phyloP scores from a whole-genome alignment of 2,888 invertebrate genomes.

The Tortrix viridana region DNA sequence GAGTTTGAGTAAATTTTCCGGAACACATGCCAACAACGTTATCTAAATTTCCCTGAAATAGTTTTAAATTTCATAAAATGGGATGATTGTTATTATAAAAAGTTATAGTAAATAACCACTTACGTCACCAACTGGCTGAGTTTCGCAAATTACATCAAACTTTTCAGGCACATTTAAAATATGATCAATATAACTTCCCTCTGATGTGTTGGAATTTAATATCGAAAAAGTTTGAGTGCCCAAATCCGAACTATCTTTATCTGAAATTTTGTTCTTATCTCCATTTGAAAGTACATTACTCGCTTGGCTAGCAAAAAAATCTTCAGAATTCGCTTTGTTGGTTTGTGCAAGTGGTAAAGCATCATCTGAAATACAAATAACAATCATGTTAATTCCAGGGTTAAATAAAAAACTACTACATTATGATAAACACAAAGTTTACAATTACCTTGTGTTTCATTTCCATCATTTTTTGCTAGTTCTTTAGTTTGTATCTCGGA shows the following conservation, averaged over 20 bases:
- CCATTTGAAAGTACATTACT: constrained; percentile 41
- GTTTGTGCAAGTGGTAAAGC: constrained; percentile 67
- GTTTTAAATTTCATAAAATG: neutral
- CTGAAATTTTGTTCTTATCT: constrained; percentile 1
- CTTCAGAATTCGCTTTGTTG: constrained; percentile 61
- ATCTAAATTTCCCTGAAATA: constrained; percentile 69
- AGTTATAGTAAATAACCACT: constrained; percentile 45
- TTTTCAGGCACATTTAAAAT: constrained; percentile 47
- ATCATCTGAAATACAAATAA: constrained; percentile 60
- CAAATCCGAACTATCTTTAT: constrained; percentile 42
- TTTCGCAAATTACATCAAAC: constrained; percentile 50
- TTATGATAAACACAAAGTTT: constrained; percentile 2
- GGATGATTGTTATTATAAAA: neutral
- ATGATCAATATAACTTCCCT: constrained; percentile 32
- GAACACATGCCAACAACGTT: constrained; percentile 84
- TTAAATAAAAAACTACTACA: neutral
- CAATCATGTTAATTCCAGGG: neutral
- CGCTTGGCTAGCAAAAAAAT: constrained; percentile 66
- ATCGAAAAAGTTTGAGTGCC: constrained; percentile 70
- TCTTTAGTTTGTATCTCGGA: neutral
- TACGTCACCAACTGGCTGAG: constrained; percentile 58
- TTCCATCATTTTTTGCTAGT: constrained; percentile 33
- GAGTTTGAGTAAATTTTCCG: constrained; percentile 72
- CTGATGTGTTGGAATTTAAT: constrained; percentile 46
- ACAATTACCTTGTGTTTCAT: constrained; percentile 57